Percentiles rank a stretch among this genome's conserved stretches.
These are phyloP conservation scores for Hofmannophila pseudospretella DNA, from an alignment of 2,888 invertebrate species.

Conservation along the genomic window DNA sequence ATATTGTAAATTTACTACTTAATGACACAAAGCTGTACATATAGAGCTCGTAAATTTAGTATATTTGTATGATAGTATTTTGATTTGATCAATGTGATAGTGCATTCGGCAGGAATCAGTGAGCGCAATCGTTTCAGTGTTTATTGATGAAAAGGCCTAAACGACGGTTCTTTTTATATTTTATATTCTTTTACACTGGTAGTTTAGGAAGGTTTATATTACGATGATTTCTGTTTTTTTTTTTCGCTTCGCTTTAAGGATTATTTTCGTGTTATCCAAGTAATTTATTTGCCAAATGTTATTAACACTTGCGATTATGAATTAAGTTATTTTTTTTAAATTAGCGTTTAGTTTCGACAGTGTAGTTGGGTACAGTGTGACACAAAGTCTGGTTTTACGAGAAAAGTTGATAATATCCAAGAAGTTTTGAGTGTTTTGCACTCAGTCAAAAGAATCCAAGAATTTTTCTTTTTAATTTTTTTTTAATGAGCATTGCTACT, in stretches of 20 bases:
- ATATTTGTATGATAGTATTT: conserved; percentile 48
- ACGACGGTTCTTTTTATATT: conserved; percentile 49
- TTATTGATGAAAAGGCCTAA: conserved; percentile 37
- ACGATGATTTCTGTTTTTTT: conserved; percentile 48
- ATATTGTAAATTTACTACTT: conserved; percentile 67
- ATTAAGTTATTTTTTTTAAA: conserved; percentile 43
- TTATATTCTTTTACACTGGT: conserved; percentile 55
- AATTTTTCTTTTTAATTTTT: no score
- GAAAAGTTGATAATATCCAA: no score
- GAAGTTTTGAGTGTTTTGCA: no score
- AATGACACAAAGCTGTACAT: conserved; percentile 63
- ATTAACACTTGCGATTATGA: conserved; percentile 58
- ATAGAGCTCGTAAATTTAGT: conserved; percentile 42
- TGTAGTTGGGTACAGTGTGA: not conserved
- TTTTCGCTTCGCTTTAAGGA: conserved; percentile 53
- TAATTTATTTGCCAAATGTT: conserved; percentile 77
- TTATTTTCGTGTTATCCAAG: conserved; percentile 70
- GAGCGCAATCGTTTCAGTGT: conserved; percentile 8
- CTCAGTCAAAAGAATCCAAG: no score
- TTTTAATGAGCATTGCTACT: no score
- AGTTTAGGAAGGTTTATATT: conserved; percentile 40
- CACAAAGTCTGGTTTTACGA: no score
- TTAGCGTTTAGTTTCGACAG: conserved; percentile 24
- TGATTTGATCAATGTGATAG: conserved; percentile 49
- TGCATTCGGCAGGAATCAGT: conserved; percentile 23